Evolutionary conservation across 2,888 invertebrate species (phyloP).

Genomic region (Lomographa bimaculata): DNA sequence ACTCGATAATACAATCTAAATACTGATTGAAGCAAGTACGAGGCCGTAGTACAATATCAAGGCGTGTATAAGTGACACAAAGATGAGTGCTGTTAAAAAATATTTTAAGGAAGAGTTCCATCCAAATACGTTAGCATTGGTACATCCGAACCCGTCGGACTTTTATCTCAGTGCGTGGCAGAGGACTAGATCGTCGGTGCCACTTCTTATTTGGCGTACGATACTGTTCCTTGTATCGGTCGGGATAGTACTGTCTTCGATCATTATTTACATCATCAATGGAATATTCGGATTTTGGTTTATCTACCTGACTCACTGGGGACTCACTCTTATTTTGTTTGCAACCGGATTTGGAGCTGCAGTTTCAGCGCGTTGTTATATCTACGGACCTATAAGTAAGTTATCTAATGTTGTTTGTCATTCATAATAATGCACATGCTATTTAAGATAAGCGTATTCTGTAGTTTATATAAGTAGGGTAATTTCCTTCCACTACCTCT

Average conservation of each 20-base stretch:
- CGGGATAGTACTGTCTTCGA: constrained; percentile 59
- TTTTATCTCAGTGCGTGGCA: constrained; percentile 75
- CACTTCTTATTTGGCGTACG: constrained; percentile 63
- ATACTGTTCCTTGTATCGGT: constrained; percentile 61
- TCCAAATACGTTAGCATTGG: constrained; percentile 56
- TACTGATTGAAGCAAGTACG: constrained; percentile 27
- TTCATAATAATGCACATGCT: constrained; percentile 3
- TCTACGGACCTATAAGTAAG: constrained; percentile 73
- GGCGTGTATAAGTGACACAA: constrained; percentile 34
- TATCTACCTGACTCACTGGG: constrained; percentile 83
- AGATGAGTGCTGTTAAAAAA: constrained; percentile 61
- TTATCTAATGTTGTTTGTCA: too few relatives aligned
- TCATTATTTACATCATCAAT: constrained; percentile 51
- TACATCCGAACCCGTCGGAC: constrained; percentile 61
- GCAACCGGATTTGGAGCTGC: constrained; percentile 60
- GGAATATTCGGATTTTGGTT: constrained; percentile 64
- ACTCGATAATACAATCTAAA: constrained; percentile 39
- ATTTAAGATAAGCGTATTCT: too few relatives aligned
- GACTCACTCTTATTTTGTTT: constrained; percentile 57
- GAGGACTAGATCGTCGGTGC: constrained; percentile 60
- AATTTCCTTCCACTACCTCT: too few relatives aligned
- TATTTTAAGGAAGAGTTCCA: constrained; percentile 65
- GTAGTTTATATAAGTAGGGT: too few relatives aligned
- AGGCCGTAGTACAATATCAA: constrained; percentile 39
- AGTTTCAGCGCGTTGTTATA: constrained; percentile 63